Conservation (phyloP, 2,797 vertebrate species). For the Melanotaenia maccullochi region DNA sequence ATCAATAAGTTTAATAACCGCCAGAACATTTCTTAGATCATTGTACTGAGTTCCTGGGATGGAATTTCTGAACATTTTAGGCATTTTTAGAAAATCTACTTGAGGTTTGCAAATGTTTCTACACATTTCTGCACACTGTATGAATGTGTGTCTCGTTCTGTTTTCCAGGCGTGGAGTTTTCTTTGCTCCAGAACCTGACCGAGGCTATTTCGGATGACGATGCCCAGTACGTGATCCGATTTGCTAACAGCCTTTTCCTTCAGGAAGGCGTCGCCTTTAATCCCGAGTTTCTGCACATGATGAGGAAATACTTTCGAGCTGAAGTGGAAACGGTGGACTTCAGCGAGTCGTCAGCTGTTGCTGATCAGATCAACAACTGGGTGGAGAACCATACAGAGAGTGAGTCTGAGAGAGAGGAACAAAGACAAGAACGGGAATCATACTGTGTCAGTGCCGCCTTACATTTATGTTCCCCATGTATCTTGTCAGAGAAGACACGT, state of each 20-base stretch:
- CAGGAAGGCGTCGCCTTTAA: slow-evolving; percentile 91
- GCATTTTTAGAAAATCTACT: neutral
- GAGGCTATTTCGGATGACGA: slow-evolving; percentile 83
- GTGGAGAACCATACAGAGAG: slow-evolving; percentile 96
- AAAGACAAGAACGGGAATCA: neutral
- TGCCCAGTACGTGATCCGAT: slow-evolving; percentile 87
- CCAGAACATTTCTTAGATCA: too few relatives aligned
- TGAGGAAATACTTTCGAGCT: slow-evolving; percentile 93
- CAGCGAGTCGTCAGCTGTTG: slow-evolving; percentile 87
- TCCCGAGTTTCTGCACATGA: slow-evolving; percentile 91
- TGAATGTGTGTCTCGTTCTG: slow-evolving; percentile 9
- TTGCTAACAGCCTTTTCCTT: slow-evolving; percentile 93
- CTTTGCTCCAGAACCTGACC: slow-evolving; percentile 90
- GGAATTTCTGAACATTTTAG: neutral
- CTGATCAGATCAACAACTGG: slow-evolving; percentile 94
- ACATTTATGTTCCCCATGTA: too few relatives aligned
- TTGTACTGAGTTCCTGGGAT: neutral
- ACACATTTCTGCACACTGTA: neutral
- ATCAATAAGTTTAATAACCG: too few relatives aligned
- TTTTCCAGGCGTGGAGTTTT: slow-evolving; percentile 89
- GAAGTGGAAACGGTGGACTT: slow-evolving; percentile 93
- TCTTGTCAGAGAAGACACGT: neutral
- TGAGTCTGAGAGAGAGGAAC: slow-evolving; percentile 76
- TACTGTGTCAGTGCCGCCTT: neutral
- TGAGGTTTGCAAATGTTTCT: neutral